Conservation (phyloP, 1,140 invertebrate genomes). For the Colletes gigas region DNA sequence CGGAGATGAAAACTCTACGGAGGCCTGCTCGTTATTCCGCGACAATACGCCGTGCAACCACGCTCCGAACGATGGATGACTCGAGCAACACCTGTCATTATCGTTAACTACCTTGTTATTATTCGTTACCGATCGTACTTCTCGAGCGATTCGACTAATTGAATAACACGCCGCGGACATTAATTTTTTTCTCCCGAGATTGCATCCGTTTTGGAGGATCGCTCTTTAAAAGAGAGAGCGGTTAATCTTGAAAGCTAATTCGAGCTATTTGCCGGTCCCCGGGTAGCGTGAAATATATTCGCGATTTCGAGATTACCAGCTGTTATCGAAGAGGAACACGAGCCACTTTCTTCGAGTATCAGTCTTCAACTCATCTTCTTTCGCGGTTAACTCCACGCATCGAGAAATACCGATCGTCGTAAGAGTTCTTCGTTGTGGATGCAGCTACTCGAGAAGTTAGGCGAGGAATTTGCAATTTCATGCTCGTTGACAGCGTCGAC, state of each 20-base stretch:
- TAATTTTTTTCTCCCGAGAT: not conserved
- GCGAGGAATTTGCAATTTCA: slow-evolving; percentile 8
- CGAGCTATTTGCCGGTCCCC: not conserved
- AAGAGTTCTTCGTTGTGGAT: too few species aligned
- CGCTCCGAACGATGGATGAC: not conserved
- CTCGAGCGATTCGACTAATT: not conserved
- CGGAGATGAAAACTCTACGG: too few species aligned
- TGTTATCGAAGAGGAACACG: too few species aligned
- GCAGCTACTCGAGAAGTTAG: not conserved
- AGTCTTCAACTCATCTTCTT: not conserved
- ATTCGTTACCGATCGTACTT: not conserved
- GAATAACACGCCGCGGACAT: not conserved
- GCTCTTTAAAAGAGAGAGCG: too few species aligned
- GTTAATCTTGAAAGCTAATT: not conserved
- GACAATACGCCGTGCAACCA: not conserved
- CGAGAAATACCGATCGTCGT: too few species aligned
- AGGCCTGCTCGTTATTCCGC: not conserved
- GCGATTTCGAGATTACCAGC: not conserved
- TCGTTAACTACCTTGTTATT: slow-evolving; percentile 26
- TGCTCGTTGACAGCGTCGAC: not conserved
- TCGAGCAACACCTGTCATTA: slow-evolving; percentile 4
- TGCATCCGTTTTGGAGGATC: not conserved
- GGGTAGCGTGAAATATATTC: not conserved
- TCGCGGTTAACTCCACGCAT: too few species aligned
- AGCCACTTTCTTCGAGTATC: too few species aligned